phyloP scores from a whole-genome alignment of 2,888 invertebrate genomes.

The Plusia festucae region DNA sequence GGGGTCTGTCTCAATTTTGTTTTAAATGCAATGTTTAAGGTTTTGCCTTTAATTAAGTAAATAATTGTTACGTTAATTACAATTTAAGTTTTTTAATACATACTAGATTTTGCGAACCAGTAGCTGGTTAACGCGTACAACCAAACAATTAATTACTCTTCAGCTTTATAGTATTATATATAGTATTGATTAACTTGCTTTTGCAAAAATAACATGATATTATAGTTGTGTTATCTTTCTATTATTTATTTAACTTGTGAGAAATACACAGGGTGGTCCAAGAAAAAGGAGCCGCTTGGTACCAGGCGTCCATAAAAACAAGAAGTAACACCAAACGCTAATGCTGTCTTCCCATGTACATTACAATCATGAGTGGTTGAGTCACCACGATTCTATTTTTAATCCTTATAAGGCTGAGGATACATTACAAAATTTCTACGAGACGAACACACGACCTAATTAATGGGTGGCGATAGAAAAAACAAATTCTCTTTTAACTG shows the following conservation, averaged over 20 bases:
- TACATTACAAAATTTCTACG: slow-evolving; percentile 66
- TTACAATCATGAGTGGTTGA: slow-evolving; percentile 21
- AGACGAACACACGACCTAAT: slow-evolving; percentile 65
- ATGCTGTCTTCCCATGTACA: neutral
- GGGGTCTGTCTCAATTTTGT: too few species aligned
- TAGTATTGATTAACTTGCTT: neutral
- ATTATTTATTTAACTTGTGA: neutral
- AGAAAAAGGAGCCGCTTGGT: slow-evolving; percentile 1
- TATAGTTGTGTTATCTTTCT: too few species aligned
- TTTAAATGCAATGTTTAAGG: too few species aligned
- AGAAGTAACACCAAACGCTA: neutral
- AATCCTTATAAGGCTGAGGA: slow-evolving; percentile 59
- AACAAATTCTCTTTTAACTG: slow-evolving; percentile 67
- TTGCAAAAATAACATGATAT: neutral
- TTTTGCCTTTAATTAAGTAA: too few species aligned
- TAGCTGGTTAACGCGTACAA: too few species aligned
- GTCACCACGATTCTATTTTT: slow-evolving; percentile 47
- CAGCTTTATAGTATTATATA: too few species aligned
- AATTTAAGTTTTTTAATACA: too few species aligned
- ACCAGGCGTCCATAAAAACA: neutral
- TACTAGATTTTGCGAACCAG: too few species aligned
- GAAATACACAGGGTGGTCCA: slow-evolving; percentile 2
- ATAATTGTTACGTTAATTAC: too few species aligned
- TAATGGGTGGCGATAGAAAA: slow-evolving; percentile 61
- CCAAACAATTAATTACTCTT: too few species aligned